These are phyloP conservation scores for Orthosia gracilis DNA, from an alignment of 2,888 invertebrate species.

Conservation along the genomic window DNA sequence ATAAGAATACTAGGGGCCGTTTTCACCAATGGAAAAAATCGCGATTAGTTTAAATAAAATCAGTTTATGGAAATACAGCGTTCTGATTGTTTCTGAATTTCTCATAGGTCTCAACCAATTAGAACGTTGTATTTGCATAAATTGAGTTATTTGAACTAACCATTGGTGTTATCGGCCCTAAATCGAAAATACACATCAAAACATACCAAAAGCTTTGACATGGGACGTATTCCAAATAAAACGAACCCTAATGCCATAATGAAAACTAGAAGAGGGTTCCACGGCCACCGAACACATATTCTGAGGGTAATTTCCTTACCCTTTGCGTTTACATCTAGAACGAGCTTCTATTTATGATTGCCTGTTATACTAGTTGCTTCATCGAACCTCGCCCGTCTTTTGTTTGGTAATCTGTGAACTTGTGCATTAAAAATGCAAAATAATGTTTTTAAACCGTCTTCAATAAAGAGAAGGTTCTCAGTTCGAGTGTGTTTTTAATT, in stretches of 20 bases:
- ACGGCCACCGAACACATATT: slow-evolving; percentile 50
- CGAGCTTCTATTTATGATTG: slow-evolving; percentile 37
- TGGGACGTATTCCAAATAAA: slow-evolving; percentile 37
- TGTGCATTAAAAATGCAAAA: too few relatives aligned
- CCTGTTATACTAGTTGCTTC: slow-evolving; percentile 37
- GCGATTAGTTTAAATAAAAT: too few relatives aligned
- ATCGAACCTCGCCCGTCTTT: not conserved
- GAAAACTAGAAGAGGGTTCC: slow-evolving; percentile 47
- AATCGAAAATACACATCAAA: slow-evolving; percentile 25
- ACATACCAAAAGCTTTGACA: slow-evolving; percentile 18
- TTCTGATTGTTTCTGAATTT: too few relatives aligned
- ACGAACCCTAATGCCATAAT: slow-evolving; percentile 33
- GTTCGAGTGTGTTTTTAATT: too few relatives aligned
- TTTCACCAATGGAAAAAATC: too few relatives aligned
- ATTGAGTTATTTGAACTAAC: too few relatives aligned
- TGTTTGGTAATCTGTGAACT: too few relatives aligned
- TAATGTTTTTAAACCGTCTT: too few relatives aligned
- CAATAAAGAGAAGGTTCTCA: too few relatives aligned
- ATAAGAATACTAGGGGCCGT: not conserved
- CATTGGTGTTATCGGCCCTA: not conserved
- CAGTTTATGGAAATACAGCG: too few relatives aligned
- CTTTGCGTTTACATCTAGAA: slow-evolving; percentile 37
- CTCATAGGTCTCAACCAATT: too few relatives aligned
- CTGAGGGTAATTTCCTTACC: slow-evolving; percentile 48
- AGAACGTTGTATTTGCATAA: too few relatives aligned